Conservation (phyloP, 2,888 invertebrate species). For the Perizoma affinitatum region DNA sequence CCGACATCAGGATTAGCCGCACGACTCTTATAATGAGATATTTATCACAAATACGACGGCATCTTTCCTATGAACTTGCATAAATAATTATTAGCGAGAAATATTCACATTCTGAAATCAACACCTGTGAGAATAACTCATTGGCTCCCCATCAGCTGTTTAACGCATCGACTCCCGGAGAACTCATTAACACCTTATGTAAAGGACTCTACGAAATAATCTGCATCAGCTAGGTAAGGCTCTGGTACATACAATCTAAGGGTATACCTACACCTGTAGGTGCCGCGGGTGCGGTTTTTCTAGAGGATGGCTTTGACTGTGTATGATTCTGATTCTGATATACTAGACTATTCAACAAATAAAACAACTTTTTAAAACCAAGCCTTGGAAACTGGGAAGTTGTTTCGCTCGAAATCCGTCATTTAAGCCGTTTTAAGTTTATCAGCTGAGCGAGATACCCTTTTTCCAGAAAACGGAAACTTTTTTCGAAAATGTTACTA, state of each 20-base stretch:
- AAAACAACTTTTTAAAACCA: too few species aligned
- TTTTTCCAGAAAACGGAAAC: too few species aligned
- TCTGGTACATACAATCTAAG: background rate
- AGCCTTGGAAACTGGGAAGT: too few species aligned
- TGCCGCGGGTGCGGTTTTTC: background rate
- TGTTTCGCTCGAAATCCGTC: too few species aligned
- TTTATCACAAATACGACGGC: background rate
- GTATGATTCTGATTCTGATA: too few species aligned
- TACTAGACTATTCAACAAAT: too few species aligned
- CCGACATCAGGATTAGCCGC: too few species aligned
- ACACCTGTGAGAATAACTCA: slow-evolving; percentile 13
- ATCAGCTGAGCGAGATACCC: too few species aligned
- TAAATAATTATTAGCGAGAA: background rate
- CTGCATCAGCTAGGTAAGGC: slow-evolving; percentile 1
- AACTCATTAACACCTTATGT: slow-evolving; percentile 14
- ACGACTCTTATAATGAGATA: too few species aligned
- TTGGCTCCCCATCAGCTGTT: background rate
- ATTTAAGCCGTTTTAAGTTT: too few species aligned
- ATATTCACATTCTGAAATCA: slow-evolving; percentile 4
- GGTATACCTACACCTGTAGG: background rate
- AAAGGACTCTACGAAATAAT: slow-evolving; percentile 12
- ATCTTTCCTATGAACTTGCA: background rate
- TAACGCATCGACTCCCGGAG: slow-evolving; percentile 4
- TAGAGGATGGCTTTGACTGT: too few species aligned
- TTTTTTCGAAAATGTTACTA: too few species aligned